Base-by-base conservation (phyloP, 1,140 invertebrate genomes). In the Penaeus chinensis region DNA sequence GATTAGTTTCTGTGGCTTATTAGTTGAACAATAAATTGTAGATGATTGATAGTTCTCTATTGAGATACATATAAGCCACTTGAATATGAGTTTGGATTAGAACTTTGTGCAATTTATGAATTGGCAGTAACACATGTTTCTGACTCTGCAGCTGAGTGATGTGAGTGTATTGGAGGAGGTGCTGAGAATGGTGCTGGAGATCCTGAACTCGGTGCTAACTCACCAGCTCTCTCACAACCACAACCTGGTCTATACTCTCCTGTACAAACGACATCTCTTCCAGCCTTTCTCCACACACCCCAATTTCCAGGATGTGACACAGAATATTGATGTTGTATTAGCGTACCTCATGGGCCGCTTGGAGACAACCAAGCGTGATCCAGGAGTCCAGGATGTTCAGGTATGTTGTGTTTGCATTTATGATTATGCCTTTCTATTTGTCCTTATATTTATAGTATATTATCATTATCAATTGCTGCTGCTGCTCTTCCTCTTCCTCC, bases 81-180 rank as follows among this genome's bases (percentile, higher is more conserved):
- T 54, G 54, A 13, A 54, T 11, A 2, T 54, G 11, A 54, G 16
- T 13, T 13, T 54, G 54, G 11, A 16, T 13, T 54, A 2, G 54
- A 54, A 54, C 54, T 16, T 8, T 54, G 11, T 54, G 10, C 4
- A 42, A 54, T 54, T 0, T 16, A 54, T 11, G 10, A 54, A 13
- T 0, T 20, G n/a, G 32, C 11, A 18, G 37, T 82, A 66, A 65
- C 8, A 32, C 27, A 27, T 42, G 4, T 42, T n/a, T n/a, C 32
- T 78, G 27, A 24, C n/a, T 54, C 32, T 32, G 62, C 78, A 90
- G 89, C 81, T 90, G 20, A 89, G 89, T 63, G 98, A 99, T 93
- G 94, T 99, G 89, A 95, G 94, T 61, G 97, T 99, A n/a, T 93
- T 99, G 37, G 98, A 99, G 93, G 98, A 99, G 93, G 98, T 99